Conservation (phyloP, 2,797 vertebrate genomes). For the Discoglossus pictus region DNA sequence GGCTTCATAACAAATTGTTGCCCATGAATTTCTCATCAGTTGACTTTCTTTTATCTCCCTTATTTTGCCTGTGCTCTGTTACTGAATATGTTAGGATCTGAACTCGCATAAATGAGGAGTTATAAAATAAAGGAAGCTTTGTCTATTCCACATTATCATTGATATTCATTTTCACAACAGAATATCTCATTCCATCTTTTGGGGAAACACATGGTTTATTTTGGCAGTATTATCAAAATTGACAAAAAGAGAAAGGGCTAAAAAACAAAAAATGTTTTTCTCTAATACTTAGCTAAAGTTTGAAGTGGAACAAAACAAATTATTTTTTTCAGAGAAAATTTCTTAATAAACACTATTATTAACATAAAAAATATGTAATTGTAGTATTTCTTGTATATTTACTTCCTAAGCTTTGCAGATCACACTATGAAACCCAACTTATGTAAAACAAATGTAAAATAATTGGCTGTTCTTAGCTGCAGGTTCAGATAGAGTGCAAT, state of each 20-base stretch:
- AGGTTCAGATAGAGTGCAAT: too few relatives aligned
- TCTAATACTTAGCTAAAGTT: too few relatives aligned
- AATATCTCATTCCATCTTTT: constrained; percentile 22
- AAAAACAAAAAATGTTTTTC: too few relatives aligned
- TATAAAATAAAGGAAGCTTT: constrained; percentile 10
- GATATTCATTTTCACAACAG: constrained; percentile 28
- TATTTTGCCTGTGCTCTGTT: background rate
- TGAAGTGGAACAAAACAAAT: too few relatives aligned
- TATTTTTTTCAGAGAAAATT: too few relatives aligned
- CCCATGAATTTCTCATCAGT: background rate
- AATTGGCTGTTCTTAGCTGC: too few relatives aligned
- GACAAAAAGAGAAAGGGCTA: constrained; percentile 19
- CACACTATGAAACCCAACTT: too few relatives aligned
- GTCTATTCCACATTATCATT: constrained; percentile 21
- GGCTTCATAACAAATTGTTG: background rate
- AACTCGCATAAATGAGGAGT: constrained; percentile 12
- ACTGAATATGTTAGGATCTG: background rate
- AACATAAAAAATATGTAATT: too few relatives aligned
- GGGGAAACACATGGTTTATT: constrained; percentile 31
- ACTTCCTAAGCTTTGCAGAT: too few relatives aligned
- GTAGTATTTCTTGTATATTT: too few relatives aligned
- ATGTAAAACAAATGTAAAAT: too few relatives aligned
- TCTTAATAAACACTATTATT: too few relatives aligned
- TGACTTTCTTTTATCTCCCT: background rate
- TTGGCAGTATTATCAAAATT: constrained; percentile 19